Percentiles rank a stretch among this genome's conserved stretches.
Evolutionary conservation across 2,113 vertebrate species (phyloP).

Genomic region (Camelus bactrianus): DNA sequence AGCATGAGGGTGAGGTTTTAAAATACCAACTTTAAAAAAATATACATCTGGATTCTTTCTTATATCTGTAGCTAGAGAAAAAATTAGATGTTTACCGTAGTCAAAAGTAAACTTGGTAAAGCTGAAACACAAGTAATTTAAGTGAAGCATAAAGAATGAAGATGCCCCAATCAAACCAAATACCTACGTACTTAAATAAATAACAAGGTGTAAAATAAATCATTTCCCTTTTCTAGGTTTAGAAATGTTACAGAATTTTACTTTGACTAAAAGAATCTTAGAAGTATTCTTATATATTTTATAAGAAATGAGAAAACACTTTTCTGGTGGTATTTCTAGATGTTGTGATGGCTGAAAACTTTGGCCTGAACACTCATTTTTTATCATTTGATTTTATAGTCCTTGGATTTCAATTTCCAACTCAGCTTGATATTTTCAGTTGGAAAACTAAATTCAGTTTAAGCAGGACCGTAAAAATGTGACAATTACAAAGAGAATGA

Average conservation of each 20-base stretch:
- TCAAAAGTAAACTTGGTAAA: neutral
- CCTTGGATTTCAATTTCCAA: slow-evolving; percentile 57
- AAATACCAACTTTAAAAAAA: neutral
- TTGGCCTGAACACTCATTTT: neutral
- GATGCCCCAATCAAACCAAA: neutral
- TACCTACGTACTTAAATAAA: neutral
- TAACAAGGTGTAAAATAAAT: neutral
- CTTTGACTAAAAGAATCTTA: neutral
- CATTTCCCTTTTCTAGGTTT: neutral
- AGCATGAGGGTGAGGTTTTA: neutral
- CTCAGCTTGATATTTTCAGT: slow-evolving; percentile 58
- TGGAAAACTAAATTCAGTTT: slow-evolving; percentile 60
- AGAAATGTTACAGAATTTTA: neutral
- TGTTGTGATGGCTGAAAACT: neutral
- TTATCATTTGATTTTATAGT: slow-evolving; percentile 21
- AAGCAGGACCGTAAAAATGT: slow-evolving; percentile 52
- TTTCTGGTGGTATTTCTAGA: neutral
- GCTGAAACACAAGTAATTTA: neutral
- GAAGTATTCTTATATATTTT: neutral
- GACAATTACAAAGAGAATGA: slow-evolving; percentile 47
- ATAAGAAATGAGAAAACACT: neutral
- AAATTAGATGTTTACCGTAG: neutral
- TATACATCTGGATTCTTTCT: neutral
- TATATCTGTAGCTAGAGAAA: neutral
- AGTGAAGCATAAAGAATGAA: neutral